Conservation (phyloP, 2,113 vertebrate genomes). For the Lophotis ruficrista region DNA sequence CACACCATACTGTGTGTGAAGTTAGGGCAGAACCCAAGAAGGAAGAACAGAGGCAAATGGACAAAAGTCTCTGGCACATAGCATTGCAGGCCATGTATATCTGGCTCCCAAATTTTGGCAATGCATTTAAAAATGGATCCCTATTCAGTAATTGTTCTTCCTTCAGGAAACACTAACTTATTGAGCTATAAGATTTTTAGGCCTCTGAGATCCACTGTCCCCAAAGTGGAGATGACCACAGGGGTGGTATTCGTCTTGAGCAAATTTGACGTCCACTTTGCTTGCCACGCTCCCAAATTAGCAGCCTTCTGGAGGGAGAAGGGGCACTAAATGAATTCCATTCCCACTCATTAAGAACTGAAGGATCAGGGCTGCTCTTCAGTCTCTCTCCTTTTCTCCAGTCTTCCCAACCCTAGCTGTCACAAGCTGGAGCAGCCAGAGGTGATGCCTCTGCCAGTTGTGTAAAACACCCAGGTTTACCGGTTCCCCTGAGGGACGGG, state of each 20-base stretch:
- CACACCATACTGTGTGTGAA: rapidly evolving
- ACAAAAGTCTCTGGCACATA: neutral
- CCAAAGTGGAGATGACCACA: neutral
- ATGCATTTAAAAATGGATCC: neutral
- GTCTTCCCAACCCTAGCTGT: neutral
- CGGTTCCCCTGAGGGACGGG: rapidly evolving
- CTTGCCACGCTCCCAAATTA: neutral
- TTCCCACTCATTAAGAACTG: neutral
- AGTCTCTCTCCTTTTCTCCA: neutral
- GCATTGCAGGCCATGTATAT: neutral
- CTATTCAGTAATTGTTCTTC: neutral
- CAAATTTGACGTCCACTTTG: neutral
- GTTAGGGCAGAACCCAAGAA: neutral
- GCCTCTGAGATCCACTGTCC: neutral
- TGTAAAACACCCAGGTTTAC: neutral
- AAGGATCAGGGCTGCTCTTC: neutral
- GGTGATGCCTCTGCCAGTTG: neutral
- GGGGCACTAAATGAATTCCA: neutral
- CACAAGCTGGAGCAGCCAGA: rapidly evolving
- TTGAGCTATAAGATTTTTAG: neutral
- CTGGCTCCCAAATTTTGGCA: neutral
- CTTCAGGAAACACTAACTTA: neutral
- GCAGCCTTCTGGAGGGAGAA: neutral
- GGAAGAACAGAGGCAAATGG: rapidly evolving
- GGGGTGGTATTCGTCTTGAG: neutral